Evolutionary conservation across 2,113 vertebrate genomes (phyloP).

Genomic region (Chaetops frenatus): DNA sequence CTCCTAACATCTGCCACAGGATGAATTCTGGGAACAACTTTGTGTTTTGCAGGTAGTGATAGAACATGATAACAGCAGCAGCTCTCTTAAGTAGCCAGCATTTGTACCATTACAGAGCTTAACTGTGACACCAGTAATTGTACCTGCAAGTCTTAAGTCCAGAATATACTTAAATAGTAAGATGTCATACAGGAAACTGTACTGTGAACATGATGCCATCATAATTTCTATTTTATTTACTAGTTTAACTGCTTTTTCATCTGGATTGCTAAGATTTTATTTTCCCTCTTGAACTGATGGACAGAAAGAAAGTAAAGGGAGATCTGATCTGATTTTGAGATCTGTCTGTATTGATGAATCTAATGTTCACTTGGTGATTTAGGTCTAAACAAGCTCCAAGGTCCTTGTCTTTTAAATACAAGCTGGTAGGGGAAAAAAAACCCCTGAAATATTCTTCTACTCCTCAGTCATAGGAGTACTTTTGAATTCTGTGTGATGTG

Average conservation of each 20-base stretch:
- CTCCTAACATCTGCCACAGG: not conserved
- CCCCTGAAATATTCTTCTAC: not conserved
- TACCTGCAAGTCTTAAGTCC: not conserved
- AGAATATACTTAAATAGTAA: not conserved
- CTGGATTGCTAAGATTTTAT: not conserved
- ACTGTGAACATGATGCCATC: not conserved
- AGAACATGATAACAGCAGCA: not conserved
- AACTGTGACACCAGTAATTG: not conserved
- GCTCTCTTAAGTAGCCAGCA: not conserved
- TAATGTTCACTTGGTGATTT: not conserved
- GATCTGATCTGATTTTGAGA: not conserved
- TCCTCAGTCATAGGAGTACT: not conserved
- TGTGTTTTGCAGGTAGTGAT: not conserved
- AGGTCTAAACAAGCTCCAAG: not conserved
- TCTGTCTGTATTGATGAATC: not conserved
- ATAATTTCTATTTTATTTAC: not conserved
- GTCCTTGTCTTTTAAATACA: not conserved
- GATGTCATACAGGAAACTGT: not conserved
- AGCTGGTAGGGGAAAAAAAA: not conserved
- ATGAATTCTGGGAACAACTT: not conserved
- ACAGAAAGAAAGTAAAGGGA: not conserved
- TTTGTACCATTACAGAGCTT: not conserved
- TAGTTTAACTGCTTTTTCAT: not conserved
- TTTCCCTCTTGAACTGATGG: not conserved
- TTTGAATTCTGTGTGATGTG: not conserved